Evolutionary conservation across 2,797 vertebrate genomes (phyloP).

Genomic region (Eutrigla gurnardus): DNA sequence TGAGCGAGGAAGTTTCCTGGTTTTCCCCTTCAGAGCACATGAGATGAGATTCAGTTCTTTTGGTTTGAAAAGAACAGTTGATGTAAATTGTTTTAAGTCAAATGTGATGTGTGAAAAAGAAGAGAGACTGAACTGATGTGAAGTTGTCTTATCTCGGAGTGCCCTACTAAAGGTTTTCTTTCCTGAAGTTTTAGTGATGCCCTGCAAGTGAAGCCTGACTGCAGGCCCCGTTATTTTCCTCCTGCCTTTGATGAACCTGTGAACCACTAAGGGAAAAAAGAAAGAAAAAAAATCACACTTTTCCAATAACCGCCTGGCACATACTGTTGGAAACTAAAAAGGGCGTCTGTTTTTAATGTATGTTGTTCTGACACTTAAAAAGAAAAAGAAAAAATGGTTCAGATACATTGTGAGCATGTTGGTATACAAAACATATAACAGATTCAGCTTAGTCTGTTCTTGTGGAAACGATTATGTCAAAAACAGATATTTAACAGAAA

Average conservation of each 20-base stretch:
- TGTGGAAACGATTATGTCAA: constrained; percentile 81
- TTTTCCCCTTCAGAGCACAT: constrained; percentile 41
- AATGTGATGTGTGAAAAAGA: constrained; percentile 52
- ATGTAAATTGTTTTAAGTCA: constrained; percentile 57
- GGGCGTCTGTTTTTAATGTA: constrained; percentile 71
- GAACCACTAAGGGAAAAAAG: constrained; percentile 22
- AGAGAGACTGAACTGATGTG: constrained; percentile 41
- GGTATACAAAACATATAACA: constrained; percentile 82
- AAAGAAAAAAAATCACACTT: constrained; percentile 37
- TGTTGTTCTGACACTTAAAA: constrained; percentile 75
- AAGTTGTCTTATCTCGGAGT: constrained; percentile 47
- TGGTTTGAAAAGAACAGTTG: constrained; percentile 28
- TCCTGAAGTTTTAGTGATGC: constrained; percentile 39
- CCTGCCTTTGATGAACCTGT: constrained; percentile 65
- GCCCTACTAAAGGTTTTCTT: constrained; percentile 51
- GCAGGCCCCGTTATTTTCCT: constrained; percentile 46
- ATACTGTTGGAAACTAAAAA: constrained; percentile 55
- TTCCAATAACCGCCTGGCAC: constrained; percentile 55
- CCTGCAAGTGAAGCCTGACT: constrained; percentile 53
- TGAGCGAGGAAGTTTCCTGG: constrained; percentile 25
- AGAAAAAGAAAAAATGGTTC: constrained; percentile 69
- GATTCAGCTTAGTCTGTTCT: constrained; percentile 82
- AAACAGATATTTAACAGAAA: constrained; percentile 76
- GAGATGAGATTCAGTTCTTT: constrained; percentile 40
- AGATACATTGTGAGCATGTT: constrained; percentile 86